These are phyloP conservation scores for Castor canadensis DNA, from an alignment of 2,113 vertebrate genomes.

Conservation along the genomic window DNA sequence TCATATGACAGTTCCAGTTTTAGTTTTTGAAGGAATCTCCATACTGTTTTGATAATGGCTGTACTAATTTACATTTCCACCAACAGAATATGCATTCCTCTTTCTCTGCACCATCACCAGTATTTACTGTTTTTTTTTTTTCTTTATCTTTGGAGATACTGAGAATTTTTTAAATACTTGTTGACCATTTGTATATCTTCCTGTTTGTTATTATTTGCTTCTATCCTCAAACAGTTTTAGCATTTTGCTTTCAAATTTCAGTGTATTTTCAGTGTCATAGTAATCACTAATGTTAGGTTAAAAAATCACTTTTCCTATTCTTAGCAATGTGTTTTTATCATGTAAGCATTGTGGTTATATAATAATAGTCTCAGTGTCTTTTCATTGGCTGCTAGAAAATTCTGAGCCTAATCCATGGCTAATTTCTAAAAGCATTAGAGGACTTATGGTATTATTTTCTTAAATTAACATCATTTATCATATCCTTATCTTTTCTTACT, in stretches of 20 bases:
- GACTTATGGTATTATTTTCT: background rate
- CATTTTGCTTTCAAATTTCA: background rate
- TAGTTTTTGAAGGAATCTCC: background rate
- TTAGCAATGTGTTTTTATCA: background rate
- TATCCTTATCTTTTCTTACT: background rate
- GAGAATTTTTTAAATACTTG: background rate
- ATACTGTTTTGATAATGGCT: background rate
- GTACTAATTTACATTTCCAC: background rate
- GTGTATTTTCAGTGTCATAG: background rate
- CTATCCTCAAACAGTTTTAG: background rate
- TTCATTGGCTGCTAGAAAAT: background rate
- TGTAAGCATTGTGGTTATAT: background rate
- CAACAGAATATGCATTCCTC: background rate
- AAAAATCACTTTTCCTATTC: background rate
- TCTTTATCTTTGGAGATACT: background rate
- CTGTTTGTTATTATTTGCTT: background rate
- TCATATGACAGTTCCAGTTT: background rate
- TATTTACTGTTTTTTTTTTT: background rate
- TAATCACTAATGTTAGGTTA: background rate
- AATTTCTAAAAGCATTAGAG: background rate
- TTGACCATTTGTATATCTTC: background rate
- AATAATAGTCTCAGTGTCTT: background rate
- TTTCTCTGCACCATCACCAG: background rate
- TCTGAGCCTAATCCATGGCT: background rate
- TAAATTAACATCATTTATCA: background rate